phyloP scores from a whole-genome alignment of 1,140 invertebrate species.

The Cydia amplana region DNA sequence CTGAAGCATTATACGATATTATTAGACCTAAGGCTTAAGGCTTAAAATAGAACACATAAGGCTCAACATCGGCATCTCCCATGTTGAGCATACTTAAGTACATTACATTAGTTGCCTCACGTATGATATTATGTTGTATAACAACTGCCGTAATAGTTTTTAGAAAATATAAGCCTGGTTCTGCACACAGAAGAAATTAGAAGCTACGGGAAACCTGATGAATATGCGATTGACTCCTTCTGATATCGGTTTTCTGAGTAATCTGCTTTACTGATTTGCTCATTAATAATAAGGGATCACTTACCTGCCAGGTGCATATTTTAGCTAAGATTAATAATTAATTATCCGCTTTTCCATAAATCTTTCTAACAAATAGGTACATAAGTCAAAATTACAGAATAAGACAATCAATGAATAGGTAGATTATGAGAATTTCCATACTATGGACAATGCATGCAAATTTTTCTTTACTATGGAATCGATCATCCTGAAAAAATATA shows the following conservation, averaged over 20 bases:
- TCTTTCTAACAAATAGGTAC: too few species aligned
- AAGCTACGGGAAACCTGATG: not conserved
- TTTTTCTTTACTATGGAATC: too few species aligned
- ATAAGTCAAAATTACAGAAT: too few species aligned
- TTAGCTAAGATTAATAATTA: not conserved
- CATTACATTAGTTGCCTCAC: not conserved
- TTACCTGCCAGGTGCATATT: not conserved
- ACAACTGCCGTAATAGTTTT: not conserved
- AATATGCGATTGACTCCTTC: not conserved
- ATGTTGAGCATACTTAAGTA: too few species aligned
- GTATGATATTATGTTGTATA: slow-evolving; percentile 3
- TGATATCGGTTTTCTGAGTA: not conserved
- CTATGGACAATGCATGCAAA: too few species aligned
- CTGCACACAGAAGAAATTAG: not conserved
- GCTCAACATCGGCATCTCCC: too few species aligned
- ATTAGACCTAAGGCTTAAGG: too few species aligned
- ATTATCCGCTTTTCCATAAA: not conserved
- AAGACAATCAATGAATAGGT: too few species aligned
- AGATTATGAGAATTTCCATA: too few species aligned
- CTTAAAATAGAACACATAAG: too few species aligned
- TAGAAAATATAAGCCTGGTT: not conserved
- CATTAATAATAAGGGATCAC: not conserved
- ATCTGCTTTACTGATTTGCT: not conserved
- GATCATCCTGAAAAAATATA: too few species aligned
- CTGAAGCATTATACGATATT: too few species aligned